These are phyloP conservation scores for Pristionchus fissidentatus DNA, from an alignment of 2,888 invertebrate species.

Conservation along the genomic window DNA sequence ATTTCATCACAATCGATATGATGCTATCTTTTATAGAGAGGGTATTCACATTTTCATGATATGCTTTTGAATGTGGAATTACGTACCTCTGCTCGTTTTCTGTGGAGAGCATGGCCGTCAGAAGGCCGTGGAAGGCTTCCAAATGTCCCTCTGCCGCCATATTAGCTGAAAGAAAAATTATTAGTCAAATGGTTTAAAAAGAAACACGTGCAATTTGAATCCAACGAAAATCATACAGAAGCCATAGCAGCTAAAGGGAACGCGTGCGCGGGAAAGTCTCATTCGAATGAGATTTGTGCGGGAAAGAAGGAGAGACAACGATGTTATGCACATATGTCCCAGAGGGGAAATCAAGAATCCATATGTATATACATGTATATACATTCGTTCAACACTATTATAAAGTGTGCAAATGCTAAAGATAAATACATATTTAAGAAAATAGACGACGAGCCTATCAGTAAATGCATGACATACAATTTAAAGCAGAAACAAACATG, in stretches of 20 bases:
- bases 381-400: too few relatives aligned
- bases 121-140: conserved; percentile 48
- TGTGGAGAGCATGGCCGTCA: conserved; percentile 46
- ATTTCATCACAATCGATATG: background rate
- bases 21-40: background rate
- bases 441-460: too few relatives aligned
- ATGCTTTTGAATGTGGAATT: too few relatives aligned
- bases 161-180: too few relatives aligned
- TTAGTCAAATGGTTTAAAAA: background rate
- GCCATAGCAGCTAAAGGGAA: background rate
- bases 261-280: conserved; percentile 26
- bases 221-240: background rate
- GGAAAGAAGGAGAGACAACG: background rate
- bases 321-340: too few relatives aligned
- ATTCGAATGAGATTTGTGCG: conserved; percentile 17
- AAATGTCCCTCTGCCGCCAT: conserved; percentile 46
- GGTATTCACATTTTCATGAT: too few relatives aligned
- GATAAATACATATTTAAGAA: too few relatives aligned
- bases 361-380: too few relatives aligned
- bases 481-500: too few relatives aligned
- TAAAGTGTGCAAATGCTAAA: too few relatives aligned
- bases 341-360: too few relatives aligned
- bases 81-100: conserved; percentile 40
- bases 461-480: too few relatives aligned
- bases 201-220: background rate